phyloP scores from a whole-genome alignment of 2,113 vertebrate genomes.

The Notechis scutatus region DNA sequence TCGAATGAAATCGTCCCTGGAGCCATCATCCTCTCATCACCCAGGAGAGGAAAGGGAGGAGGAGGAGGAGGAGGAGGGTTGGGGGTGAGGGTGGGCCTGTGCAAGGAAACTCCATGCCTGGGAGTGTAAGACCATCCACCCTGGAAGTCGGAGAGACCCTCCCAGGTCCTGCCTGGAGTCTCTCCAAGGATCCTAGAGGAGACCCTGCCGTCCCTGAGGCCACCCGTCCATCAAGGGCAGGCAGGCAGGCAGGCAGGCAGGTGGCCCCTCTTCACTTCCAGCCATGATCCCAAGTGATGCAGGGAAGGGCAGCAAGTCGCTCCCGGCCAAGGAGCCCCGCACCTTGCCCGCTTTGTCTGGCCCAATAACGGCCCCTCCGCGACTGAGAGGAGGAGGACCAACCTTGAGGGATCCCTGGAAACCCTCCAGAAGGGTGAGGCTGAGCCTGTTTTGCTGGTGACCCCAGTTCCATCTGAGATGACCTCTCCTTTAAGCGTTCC shows the following conservation, averaged over 20 bases:
- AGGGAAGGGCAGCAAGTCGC: background rate
- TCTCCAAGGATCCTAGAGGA: background rate
- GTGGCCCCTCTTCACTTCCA: background rate
- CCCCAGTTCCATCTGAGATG: constrained; percentile 70
- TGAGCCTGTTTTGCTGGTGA: constrained; percentile 74
- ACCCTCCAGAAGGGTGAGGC: constrained; percentile 71
- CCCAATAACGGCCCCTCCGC: constrained; percentile 55
- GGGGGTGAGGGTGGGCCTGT: background rate
- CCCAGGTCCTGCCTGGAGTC: background rate
- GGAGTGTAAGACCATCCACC: background rate
- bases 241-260: background rate
- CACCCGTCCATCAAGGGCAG: background rate
- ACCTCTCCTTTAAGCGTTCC: constrained; percentile 66
- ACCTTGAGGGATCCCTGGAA: constrained; percentile 57
- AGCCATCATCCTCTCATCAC: background rate
- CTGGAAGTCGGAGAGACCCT: background rate
- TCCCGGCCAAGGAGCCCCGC: background rate
- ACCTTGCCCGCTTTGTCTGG: constrained; percentile 17
- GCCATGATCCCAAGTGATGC: rapidly evolving
- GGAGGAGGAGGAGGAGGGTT: too few relatives aligned
- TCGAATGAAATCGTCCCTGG: background rate
- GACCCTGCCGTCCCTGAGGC: background rate
- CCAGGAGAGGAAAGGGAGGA: background rate
- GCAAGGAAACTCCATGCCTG: background rate
- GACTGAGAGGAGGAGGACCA: constrained; percentile 60